These are phyloP conservation scores for Potamilus streckersoni DNA, from an alignment of 1,140 invertebrate genomes.

Conservation along the genomic window DNA sequence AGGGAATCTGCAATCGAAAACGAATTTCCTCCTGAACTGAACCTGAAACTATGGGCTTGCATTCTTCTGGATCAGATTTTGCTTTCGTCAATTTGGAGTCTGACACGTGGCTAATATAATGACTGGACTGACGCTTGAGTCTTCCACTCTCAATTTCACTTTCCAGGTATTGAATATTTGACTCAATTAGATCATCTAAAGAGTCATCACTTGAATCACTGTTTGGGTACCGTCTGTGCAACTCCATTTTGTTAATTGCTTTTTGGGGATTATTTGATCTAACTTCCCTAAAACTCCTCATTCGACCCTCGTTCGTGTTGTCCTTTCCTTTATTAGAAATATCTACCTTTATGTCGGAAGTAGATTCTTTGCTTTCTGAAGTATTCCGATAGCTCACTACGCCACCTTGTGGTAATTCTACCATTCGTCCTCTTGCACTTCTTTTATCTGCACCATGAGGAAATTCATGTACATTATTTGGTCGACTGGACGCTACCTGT, in stretches of 20 bases:
- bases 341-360: background rate
- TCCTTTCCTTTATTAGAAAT: slow-evolving; percentile 4
- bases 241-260: slow-evolving; percentile 32
- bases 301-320: background rate
- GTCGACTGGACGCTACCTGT: slow-evolving; percentile 14
- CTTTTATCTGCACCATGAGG: background rate
- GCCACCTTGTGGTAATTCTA: background rate
- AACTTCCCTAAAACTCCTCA: slow-evolving; percentile 31
- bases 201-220: slow-evolving; percentile 52
- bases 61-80: no score
- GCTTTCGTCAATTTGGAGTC: no score
- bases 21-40: no score
- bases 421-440: background rate
- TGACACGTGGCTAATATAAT: background rate
- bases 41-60: no score
- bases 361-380: background rate
- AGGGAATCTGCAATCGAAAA: no score
- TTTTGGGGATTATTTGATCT: slow-evolving; percentile 35
- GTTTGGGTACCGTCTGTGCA: slow-evolving; percentile 36
- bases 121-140: slow-evolving; percentile 34
- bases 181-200: slow-evolving; percentile 60
- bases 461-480: slow-evolving; percentile 6
- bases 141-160: slow-evolving; percentile 52
- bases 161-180: slow-evolving; percentile 61
- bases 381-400: slow-evolving; percentile 1